A percentile compares a stretch with the other conserved stretches of the same genome.
Conservation (phyloP, 2,888 invertebrate genomes). For the Trilocha varians region DNA sequence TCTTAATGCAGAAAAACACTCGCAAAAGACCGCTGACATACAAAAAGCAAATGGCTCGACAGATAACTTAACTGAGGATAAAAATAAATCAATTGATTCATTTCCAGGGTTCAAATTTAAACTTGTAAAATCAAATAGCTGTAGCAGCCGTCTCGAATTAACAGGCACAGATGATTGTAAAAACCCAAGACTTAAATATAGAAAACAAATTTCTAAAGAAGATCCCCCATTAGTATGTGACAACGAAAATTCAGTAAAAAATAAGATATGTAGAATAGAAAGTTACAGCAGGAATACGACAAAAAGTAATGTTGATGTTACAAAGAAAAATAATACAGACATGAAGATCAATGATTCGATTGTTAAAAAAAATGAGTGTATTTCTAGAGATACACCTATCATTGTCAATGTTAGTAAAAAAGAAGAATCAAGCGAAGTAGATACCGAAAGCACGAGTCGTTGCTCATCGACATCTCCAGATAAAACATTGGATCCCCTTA, state of each 20-base stretch:
- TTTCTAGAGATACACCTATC: conserved; percentile 18
- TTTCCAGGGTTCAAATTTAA: conserved; percentile 84
- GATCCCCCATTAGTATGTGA: conserved; percentile 60
- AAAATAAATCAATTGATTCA: conserved; percentile 40
- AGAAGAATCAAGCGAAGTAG: conserved; percentile 19
- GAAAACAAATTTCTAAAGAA: conserved; percentile 48
- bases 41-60: conserved; percentile 29
- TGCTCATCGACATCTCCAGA: conserved; percentile 20
- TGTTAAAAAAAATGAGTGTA: conserved; percentile 18
- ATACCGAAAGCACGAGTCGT: conserved; percentile 24
- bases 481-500: conserved; percentile 39
- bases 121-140: conserved; percentile 88
- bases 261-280: conserved; percentile 65
- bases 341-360: conserved; percentile 15
- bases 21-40: conserved; percentile 39
- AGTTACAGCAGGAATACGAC: conserved; percentile 64
- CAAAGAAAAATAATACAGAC: too few species aligned
- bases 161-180: conserved; percentile 78
- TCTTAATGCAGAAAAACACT: conserved; percentile 54
- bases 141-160: conserved; percentile 86
- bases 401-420: conserved; percentile 15
- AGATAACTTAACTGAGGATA: conserved; percentile 38
- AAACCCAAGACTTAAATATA: conserved; percentile 57
- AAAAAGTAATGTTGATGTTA: conserved; percentile 60
- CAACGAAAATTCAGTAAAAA: conserved; percentile 65